A percentile compares a stretch with the other conserved stretches of the same genome.
These are phyloP conservation scores for Saiga tatarica DNA, from an alignment of 2,113 vertebrate species.

Conservation along the genomic window DNA sequence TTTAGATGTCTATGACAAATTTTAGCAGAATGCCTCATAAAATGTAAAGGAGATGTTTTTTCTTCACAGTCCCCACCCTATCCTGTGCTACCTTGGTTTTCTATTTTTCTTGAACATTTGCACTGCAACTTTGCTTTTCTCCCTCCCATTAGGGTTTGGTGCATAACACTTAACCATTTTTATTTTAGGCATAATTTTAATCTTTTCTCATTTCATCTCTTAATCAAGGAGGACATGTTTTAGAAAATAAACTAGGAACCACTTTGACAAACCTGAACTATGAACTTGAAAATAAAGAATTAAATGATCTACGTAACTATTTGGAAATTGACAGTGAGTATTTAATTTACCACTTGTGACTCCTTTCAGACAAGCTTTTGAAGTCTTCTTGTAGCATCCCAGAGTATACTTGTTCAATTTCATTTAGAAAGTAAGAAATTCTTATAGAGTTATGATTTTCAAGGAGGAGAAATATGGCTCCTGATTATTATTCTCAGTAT, in stretches of 20 bases:
- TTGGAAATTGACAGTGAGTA: slow-evolving; percentile 43
- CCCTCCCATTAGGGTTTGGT: not conserved
- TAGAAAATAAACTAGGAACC: slow-evolving; percentile 31
- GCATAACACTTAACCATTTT: not conserved
- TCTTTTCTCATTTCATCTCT: not conserved
- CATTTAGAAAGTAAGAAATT: not conserved
- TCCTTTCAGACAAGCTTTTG: not conserved
- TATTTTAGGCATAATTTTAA: not conserved
- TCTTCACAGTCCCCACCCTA: not conserved
- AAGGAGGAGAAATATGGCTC: not conserved
- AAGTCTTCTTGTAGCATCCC: not conserved
- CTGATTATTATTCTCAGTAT: not conserved
- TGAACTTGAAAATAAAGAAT: slow-evolving; percentile 12
- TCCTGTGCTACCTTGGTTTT: not conserved
- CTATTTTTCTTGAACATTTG: not conserved
- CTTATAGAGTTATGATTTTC: not conserved
- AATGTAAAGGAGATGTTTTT: not conserved
- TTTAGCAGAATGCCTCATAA: not conserved
- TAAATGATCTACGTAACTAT: not conserved
- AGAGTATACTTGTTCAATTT: not conserved
- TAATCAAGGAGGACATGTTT: slow-evolving; percentile 42
- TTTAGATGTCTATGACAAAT: not conserved
- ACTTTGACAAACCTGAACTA: slow-evolving; percentile 26
- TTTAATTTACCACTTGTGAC: not conserved
- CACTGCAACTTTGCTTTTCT: not conserved